A percentile compares a stretch with the other conserved stretches of the same genome.
Conservation (phyloP, 2,888 invertebrate genomes). For the Drosophila planitibia region DNA sequence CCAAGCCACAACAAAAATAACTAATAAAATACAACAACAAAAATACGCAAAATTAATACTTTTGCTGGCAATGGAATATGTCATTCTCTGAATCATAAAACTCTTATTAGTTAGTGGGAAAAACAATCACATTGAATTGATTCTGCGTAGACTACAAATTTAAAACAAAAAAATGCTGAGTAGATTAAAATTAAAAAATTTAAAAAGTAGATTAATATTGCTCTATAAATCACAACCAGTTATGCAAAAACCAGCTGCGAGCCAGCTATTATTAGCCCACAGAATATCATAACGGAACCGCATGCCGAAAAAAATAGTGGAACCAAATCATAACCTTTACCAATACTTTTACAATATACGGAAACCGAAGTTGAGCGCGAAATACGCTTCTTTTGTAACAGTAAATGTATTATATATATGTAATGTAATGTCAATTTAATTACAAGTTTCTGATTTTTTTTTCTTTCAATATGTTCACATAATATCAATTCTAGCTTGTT, state of each 20-base stretch:
- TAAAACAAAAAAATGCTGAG: background rate
- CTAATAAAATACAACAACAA: slow-evolving; percentile 16
- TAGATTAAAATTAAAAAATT: background rate
- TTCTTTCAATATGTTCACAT: background rate
- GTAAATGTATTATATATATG: background rate
- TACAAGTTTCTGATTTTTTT: background rate
- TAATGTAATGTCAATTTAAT: background rate
- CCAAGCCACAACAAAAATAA: slow-evolving; percentile 28
- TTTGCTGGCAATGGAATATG: slow-evolving; percentile 27
- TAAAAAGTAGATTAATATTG: background rate
- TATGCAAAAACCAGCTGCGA: background rate
- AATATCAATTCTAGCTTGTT: background rate
- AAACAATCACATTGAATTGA: background rate
- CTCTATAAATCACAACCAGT: background rate
- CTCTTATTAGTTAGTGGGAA: background rate
- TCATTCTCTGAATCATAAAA: slow-evolving; percentile 28
- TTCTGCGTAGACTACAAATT: background rate
- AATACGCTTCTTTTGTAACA: background rate
- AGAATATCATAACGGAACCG: background rate
- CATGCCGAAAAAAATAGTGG: background rate
- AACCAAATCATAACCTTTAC: background rate
- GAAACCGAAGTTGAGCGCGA: background rate
- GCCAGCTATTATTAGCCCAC: background rate
- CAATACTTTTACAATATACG: background rate
- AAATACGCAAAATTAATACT: slow-evolving; percentile 49